These are phyloP conservation scores for Scaptomyza parva DNA, from an alignment of 2,888 invertebrate species.

Conservation along the genomic window DNA sequence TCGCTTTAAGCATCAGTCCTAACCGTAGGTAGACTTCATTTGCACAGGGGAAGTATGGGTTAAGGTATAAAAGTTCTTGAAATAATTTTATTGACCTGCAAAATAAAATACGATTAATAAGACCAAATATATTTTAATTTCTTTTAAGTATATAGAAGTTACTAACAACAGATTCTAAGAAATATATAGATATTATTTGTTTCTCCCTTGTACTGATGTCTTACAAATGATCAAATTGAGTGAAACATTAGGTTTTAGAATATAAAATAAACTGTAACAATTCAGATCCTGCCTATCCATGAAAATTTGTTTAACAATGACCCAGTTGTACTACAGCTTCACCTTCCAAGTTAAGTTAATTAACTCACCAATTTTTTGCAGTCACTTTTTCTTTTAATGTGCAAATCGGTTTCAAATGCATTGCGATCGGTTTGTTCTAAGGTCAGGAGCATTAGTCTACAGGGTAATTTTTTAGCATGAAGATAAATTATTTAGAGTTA, in stretches of 20 bases:
- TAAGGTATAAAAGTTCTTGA: conserved; percentile 96
- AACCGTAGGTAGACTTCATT: conserved; percentile 98
- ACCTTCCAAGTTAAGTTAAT: no score
- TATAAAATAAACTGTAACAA: no score
- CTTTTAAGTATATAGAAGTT: background rate
- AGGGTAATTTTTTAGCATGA: background rate
- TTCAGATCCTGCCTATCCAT: no score
- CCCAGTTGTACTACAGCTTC: no score
- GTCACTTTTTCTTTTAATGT: no score
- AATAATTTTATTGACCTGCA: conserved; percentile 97
- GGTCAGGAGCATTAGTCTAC: background rate
- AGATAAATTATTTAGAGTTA: background rate
- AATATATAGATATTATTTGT: no score
- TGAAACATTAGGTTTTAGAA: no score
- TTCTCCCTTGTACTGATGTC: no score
- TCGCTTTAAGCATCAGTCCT: conserved; percentile 98
- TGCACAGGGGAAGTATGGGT: conserved; percentile 95
- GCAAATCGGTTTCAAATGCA: background rate
- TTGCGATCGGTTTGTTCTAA: background rate
- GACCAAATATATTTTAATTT: background rate
- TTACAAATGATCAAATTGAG: no score
- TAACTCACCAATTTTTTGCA: no score
- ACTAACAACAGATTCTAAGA: background rate
- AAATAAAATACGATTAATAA: conserved; percentile 67
- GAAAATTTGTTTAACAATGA: no score